A percentile compares a stretch with the other conserved stretches of the same genome.
These are phyloP conservation scores for Balaenoptera acutorostrata DNA, from an alignment of 2,113 vertebrate genomes.

Conservation along the genomic window DNA sequence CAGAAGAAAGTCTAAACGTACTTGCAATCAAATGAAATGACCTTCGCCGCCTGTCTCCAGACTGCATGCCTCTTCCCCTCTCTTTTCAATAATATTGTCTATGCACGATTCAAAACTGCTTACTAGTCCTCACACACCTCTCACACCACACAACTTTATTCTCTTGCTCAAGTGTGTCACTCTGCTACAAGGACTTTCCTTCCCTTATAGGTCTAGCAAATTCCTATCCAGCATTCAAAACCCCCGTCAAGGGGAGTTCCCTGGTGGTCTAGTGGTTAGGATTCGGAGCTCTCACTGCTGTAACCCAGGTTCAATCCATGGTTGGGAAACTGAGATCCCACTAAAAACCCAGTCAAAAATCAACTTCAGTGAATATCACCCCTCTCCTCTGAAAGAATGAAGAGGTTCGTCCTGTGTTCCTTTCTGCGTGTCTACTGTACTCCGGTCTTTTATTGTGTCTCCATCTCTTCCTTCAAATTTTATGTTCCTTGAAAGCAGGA, in stretches of 20 bases:
- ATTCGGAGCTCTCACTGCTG: background rate
- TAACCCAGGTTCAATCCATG: background rate
- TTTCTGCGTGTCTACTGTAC: accelerated
- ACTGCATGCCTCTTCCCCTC: background rate
- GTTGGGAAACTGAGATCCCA: background rate
- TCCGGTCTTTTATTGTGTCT: background rate
- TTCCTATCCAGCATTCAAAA: background rate
- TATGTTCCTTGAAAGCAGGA: background rate
- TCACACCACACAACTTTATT: background rate
- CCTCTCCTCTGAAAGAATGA: background rate
- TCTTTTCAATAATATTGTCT: background rate
- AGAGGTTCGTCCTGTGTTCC: background rate
- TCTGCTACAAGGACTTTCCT: background rate
- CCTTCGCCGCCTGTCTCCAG: background rate
- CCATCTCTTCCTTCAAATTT: background rate
- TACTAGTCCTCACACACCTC: background rate
- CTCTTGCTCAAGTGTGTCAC: background rate
- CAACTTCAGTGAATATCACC: background rate
- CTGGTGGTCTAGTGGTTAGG: background rate
- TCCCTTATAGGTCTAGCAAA: background rate
- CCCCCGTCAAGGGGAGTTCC: background rate
- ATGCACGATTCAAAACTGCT: background rate
- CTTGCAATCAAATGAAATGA: background rate
- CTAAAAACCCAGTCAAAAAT: background rate
- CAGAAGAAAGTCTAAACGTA: background rate